phyloP scores from a whole-genome alignment of 2,888 invertebrate species.

The Hoplodrina ambigua region DNA sequence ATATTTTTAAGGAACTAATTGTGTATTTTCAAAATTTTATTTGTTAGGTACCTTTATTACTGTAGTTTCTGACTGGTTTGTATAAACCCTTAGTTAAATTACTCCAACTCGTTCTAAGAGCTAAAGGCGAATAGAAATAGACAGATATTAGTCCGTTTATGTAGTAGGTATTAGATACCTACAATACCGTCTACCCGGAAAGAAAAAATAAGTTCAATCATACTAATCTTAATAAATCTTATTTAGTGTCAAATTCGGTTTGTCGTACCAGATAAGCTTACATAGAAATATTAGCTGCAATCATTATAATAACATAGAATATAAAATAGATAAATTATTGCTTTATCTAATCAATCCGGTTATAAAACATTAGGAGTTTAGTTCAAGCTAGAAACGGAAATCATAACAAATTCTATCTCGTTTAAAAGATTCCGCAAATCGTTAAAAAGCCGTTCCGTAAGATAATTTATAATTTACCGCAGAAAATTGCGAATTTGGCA shows the following conservation, averaged over 20 bases:
- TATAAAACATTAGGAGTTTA: constrained; percentile 7
- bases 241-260: neutral
- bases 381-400: constrained; percentile 41
- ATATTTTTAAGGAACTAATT: too few species aligned
- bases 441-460: constrained; percentile 26
- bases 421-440: constrained; percentile 25
- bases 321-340: neutral
- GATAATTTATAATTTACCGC: constrained; percentile 32
- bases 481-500: constrained; percentile 41
- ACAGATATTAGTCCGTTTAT: too few species aligned
- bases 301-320: neutral
- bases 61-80: too few species aligned
- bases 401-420: constrained; percentile 45
- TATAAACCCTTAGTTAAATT: too few species aligned
- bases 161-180: too few species aligned
- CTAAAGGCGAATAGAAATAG: too few species aligned
- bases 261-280: neutral
- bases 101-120: too few species aligned
- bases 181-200: too few species aligned
- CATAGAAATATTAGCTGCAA: neutral
- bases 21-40: too few species aligned
- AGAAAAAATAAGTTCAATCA: too few species aligned
- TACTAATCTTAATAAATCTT: neutral
- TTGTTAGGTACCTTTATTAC: too few species aligned
- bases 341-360: neutral